Conservation (phyloP, 2,888 invertebrate species). For the Caenorhabditis drosophilae region DNA sequence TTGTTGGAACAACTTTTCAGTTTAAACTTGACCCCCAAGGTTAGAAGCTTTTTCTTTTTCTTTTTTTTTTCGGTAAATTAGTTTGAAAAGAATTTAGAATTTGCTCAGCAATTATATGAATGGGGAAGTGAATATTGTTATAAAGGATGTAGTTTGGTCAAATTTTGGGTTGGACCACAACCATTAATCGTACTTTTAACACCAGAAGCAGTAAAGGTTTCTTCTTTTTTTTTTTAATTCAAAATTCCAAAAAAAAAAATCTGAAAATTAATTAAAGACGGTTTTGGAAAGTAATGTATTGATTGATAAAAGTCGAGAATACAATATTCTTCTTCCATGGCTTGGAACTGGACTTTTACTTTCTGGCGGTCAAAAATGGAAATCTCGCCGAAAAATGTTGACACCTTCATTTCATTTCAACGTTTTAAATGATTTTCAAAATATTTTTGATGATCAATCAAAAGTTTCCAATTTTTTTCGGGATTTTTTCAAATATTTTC, state of each 20-base stretch:
- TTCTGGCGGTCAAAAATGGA: conserved; percentile 71
- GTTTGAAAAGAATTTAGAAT: conserved; percentile 11
- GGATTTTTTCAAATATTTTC: conserved; percentile 1
- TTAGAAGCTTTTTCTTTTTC: conserved; percentile 8
- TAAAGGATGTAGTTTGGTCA: conserved; percentile 14
- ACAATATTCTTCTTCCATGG: conserved; percentile 71
- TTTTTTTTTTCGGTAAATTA: not conserved
- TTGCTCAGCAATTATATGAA: conserved; percentile 20
- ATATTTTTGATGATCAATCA: conserved; percentile 44
- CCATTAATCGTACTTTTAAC: conserved; percentile 27
- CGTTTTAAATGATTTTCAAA: conserved; percentile 71
- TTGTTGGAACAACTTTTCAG: conserved; percentile 57
- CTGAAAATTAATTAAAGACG: conserved; percentile 13
- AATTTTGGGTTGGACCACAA: conserved; percentile 35
- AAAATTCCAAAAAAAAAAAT: no score
- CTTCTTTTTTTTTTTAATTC: not conserved
- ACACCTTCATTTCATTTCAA: conserved; percentile 73
- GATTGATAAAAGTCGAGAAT: conserved; percentile 69
- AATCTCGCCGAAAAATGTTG: conserved; percentile 70
- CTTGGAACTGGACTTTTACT: conserved; percentile 72
- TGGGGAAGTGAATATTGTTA: conserved; percentile 28
- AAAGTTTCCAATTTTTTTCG: conserved; percentile 17
- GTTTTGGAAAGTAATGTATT: conserved; percentile 62
- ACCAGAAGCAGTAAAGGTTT: conserved; percentile 26
- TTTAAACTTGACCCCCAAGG: conserved; percentile 56